These are phyloP conservation scores for Sander lucioperca DNA, from an alignment of 2,113 vertebrate species.

Conservation along the genomic window DNA sequence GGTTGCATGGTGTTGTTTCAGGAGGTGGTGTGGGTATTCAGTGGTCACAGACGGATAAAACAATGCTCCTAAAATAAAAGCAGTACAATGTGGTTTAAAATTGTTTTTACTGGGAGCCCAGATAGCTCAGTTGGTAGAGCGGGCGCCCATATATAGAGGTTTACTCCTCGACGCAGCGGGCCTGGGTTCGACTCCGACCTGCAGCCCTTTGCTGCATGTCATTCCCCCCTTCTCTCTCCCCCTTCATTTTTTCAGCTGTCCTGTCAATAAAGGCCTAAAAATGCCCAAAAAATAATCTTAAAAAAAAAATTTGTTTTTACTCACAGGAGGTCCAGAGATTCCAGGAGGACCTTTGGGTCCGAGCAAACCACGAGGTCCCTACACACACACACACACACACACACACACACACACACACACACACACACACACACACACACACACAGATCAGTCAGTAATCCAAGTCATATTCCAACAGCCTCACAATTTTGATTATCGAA, in stretches of 20 bases:
- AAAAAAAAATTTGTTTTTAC: slow-evolving; percentile 59
- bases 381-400: slow-evolving; percentile 45
- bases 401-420: slow-evolving; percentile 34
- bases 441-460: slow-evolving; percentile 5
- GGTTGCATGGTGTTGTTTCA: slow-evolving; percentile 15
- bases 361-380: slow-evolving; percentile 95
- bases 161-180: too few species aligned
- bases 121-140: too few species aligned
- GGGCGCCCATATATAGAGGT: too few species aligned
- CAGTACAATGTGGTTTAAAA: neutral
- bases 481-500: neutral
- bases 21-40: slow-evolving; percentile 10
- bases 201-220: too few species aligned
- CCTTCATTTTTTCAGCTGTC: too few species aligned
- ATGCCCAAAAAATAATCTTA: too few species aligned
- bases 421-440: slow-evolving; percentile 29
- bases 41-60: slow-evolving; percentile 23
- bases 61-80: slow-evolving; percentile 25
- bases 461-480: neutral
- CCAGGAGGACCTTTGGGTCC: slow-evolving; percentile 95
- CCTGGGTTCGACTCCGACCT: too few species aligned
- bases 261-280: too few species aligned
- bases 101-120: slow-evolving; percentile 69
- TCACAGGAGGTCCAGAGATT: slow-evolving; percentile 93
- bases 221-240: too few species aligned